Base-by-base conservation (phyloP, 2,888 invertebrate genomes). In the Tiliacea citrago region DNA sequence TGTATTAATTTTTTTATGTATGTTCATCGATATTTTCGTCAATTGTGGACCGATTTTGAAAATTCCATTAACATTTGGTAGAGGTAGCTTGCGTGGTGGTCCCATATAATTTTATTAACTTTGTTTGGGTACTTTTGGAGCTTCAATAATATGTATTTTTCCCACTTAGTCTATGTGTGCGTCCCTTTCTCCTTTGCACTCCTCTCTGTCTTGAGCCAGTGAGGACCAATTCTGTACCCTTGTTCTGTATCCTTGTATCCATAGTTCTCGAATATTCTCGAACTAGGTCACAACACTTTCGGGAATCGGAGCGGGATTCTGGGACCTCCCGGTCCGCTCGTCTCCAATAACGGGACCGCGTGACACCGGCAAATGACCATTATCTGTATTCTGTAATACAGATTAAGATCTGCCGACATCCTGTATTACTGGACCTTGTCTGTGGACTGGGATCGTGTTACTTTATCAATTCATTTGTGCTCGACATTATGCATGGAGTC, bases 211-310 rank as follows among this genome's bases (percentile, higher is more conserved):
- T 39, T 39, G 5, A 39, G 39, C 39, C 5, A 6, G 39, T 39
- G 39, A 4, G 39, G 2, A 6, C 39, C 39, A 39, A 39, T 39
- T 5, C 7, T 4, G 39, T 39, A n/a, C n/a, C n/a, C n/a, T n/a
- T n/a, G n/a, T n/a, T n/a, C 39, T 39, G 42, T 42, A 42, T 42
- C 35, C n/a, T 45, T 57, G 13, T 24, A 68, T 51, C 51, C 55
- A 68, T 79, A 83, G 70, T 61, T 83, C 16, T 13, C 53, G 18
- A 74, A 70, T 57, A 63, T 75, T 75, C 47, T 47, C 29, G 35
- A 79, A 81, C 51, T 83, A 70, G 81, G 81, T 75, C 83, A 83
- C 65, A 68, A 53, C 60, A 69, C 68, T 75, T 58, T 67, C n/a
- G 45, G 49, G 55, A 69, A 67, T 61, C 53, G 62, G 53, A 35